Conservation (phyloP, 2,113 vertebrate species). For the Butastur rufipennis region DNA sequence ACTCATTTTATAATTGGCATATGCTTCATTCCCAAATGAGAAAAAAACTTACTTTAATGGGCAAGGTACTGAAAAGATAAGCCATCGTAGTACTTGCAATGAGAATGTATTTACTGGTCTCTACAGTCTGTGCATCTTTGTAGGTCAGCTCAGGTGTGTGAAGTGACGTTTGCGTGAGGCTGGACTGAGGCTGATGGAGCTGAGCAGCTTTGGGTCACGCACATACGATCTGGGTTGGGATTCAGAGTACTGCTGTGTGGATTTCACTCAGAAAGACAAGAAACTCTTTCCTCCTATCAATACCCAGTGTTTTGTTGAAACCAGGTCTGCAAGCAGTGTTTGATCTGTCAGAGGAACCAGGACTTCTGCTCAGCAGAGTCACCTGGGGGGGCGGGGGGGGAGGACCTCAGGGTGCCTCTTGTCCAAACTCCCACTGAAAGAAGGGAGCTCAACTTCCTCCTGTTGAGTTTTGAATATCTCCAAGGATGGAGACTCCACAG, state of each 20-base stretch:
- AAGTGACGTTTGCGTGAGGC: accelerated
- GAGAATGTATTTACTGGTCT: not conserved
- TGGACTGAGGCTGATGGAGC: not conserved
- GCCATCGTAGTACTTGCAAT: not conserved
- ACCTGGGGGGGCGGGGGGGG: accelerated
- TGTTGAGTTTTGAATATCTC: not conserved
- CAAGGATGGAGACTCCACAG: not conserved
- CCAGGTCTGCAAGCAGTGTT: not conserved
- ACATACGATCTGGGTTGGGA: not conserved
- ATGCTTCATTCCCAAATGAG: not conserved
- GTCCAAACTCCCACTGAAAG: not conserved
- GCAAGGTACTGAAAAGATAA: not conserved
- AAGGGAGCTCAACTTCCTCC: not conserved
- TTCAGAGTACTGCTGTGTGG: not conserved
- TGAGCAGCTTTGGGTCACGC: not conserved
- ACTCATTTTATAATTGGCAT: not conserved
- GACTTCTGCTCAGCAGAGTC: not conserved
- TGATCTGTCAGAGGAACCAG: not conserved
- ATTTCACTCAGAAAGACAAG: not conserved
- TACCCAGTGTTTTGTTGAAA: not conserved
- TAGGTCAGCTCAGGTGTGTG: not conserved
- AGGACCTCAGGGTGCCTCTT: accelerated
- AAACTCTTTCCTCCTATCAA: not conserved
- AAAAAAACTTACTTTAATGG: not conserved
- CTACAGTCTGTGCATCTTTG: not conserved